These are phyloP conservation scores for Calephelis perditalis DNA, from an alignment of 2,888 invertebrate species.

Conservation along the genomic window DNA sequence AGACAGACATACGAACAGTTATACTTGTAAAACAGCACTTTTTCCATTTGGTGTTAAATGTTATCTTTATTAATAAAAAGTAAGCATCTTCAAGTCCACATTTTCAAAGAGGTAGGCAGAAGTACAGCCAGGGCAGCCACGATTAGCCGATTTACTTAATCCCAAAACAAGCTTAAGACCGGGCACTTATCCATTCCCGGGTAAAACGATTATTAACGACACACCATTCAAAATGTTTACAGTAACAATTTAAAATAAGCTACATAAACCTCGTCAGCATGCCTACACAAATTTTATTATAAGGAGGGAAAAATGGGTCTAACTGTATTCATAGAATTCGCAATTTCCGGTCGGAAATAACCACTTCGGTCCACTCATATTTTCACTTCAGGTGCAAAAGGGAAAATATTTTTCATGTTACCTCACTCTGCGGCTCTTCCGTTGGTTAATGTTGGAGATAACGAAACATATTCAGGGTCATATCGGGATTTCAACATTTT, in stretches of 20 bases:
- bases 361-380: conserved; percentile 14
- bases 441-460: conserved; percentile 3
- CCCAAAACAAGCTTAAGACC: no score
- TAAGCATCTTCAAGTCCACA: no score
- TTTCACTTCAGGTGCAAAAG: conserved; percentile 14
- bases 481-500: neutral
- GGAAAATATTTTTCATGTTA: conserved; percentile 13
- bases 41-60: no score
- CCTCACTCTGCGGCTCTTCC: conserved; percentile 2
- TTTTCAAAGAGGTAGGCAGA: no score
- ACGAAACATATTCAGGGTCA: neutral
- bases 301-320: conserved; percentile 5
- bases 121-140: no score
- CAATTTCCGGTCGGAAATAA: conserved; percentile 13
- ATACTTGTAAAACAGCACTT: no score
- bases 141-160: no score
- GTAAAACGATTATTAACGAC: no score
- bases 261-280: neutral
- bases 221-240: no score
- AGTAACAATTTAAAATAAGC: neutral
- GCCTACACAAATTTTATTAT: conserved; percentile 9
- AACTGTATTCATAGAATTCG: conserved; percentile 12
- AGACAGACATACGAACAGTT: no score
- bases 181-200: no score
- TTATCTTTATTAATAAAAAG: no score